These are phyloP conservation scores for Bombycilla garrulus DNA, from an alignment of 2,113 vertebrate genomes.

Conservation along the genomic window DNA sequence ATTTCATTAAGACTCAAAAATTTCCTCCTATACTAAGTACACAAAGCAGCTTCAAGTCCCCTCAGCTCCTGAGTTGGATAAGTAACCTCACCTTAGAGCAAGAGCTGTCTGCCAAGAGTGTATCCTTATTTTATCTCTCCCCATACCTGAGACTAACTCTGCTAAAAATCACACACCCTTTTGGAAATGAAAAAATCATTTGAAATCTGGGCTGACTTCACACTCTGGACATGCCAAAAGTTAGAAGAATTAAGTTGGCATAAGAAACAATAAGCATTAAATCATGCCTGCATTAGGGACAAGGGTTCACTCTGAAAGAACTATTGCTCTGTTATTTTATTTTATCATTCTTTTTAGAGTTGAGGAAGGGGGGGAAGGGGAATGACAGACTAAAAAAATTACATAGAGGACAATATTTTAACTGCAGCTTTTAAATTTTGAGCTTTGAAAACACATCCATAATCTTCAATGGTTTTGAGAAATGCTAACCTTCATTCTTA, in stretches of 20 bases:
- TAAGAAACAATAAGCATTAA: neutral
- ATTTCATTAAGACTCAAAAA: neutral
- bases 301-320: neutral
- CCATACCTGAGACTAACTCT: neutral
- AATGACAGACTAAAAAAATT: neutral
- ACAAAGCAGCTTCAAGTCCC: neutral
- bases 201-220: neutral
- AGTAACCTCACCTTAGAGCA: neutral
- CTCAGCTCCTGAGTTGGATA: neutral
- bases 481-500: neutral
- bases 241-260: neutral
- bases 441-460: neutral
- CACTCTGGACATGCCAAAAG: neutral
- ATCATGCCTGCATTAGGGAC: neutral
- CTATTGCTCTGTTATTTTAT: neutral
- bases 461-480: neutral
- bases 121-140: neutral
- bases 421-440: neutral
- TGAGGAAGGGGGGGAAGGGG: neutral
- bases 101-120: neutral
- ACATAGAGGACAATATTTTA: neutral
- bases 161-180: neutral
- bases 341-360: neutral
- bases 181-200: neutral
- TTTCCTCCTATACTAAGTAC: neutral